Evolutionary conservation across 2,888 invertebrate species (phyloP), one percentile per base, ranked within the genome.

Genomic region (Dione juno): DNA sequence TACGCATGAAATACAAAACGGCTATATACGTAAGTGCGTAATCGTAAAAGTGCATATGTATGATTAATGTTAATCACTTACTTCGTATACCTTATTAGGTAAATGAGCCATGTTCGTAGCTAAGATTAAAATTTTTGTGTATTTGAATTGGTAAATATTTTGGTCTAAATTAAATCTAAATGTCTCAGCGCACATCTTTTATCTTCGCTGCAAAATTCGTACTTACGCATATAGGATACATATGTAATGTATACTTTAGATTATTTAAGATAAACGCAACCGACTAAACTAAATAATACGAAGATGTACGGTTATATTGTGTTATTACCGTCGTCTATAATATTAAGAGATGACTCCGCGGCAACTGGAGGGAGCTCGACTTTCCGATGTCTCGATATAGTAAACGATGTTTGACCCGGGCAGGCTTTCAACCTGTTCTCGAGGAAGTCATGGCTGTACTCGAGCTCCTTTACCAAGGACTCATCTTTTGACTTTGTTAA

Each of bases 341-440:
- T 81, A 57, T 81, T 81, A 71, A 90, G 85, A 16, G 89, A 81
- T 14, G 87, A 81, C 73, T 90, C 91, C 72, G 82, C 81, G 67
- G 82, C 83, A 69, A 90, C 90, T 28, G 95, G 94, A 66, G 94
- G 91, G 71, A 95, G 87, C 79, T 95, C 95, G 75, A 95, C 95
- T 83, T 94, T 95, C 76, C 94, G 88, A 84, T 95, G 95, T 77
- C 94, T 94, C 71, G 94, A 94, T 73, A 95, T 81, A 52, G 95
- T 95, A 83, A 95, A 95, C 66, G 94, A 92, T 53, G 93, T 89
- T 78, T 90, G 90, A 67, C 87, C 90, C 65, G 90, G 87, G 67
- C 87, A 83, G 66, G 88, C 82, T 78, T 92, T 93, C 75, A 93
- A 83, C 81, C 93, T 82, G 82, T 91, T 89, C 68, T 93, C 94